Evolutionary conservation across 2,113 vertebrate species (phyloP).

Genomic region (Eclectus roratus): DNA sequence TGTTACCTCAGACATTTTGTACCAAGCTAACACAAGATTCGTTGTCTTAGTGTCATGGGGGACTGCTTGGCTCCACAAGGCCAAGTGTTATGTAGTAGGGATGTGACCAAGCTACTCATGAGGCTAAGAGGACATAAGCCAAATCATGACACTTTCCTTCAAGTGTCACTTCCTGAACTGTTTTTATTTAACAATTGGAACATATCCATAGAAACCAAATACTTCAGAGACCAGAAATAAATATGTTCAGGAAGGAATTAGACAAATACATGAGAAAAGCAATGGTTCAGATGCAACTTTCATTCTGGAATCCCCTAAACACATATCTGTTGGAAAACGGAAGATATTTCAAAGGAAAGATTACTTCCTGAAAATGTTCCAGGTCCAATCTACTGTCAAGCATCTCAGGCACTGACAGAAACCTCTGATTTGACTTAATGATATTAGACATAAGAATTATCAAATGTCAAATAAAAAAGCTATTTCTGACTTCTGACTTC

Average conservation of each 20-base stretch:
- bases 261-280: not conserved
- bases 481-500: not conserved
- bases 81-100: not conserved
- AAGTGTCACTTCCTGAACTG: not conserved
- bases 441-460: not conserved
- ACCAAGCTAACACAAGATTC: not conserved
- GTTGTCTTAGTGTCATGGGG: not conserved
- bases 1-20: not conserved
- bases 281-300: not conserved
- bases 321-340: not conserved
- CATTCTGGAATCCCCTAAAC: not conserved
- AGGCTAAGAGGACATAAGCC: not conserved
- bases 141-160: not conserved
- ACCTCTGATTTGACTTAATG: not conserved
- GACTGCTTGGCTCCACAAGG: not conserved
- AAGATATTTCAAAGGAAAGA: not conserved
- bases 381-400: not conserved
- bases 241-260: not conserved
- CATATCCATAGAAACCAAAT: conserved; percentile 7
- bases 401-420: not conserved
- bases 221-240: not conserved
- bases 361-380: not conserved
- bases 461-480: not conserved
- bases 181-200: not conserved
- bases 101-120: not conserved